Percentiles rank a stretch among this genome's conserved stretches.
phyloP scores from a whole-genome alignment of 2,113 vertebrate genomes.

The Antennarius striatus region DNA sequence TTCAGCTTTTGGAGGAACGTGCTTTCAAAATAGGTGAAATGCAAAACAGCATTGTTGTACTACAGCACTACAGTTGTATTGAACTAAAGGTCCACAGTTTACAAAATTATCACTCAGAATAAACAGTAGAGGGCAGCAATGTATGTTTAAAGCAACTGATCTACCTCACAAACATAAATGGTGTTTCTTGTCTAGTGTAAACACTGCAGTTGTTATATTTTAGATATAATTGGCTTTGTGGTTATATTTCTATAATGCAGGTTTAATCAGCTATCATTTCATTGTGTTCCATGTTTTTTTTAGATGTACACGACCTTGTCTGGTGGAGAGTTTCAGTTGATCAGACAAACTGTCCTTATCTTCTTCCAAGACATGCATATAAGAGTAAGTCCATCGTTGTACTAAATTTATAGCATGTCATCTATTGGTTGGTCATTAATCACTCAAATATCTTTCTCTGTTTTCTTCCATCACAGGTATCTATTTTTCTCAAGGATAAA shows the following conservation, averaged over 20 bases:
- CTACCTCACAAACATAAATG: no score
- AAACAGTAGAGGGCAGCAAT: no score
- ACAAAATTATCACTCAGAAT: no score
- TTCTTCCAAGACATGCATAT: slow-evolving; percentile 99
- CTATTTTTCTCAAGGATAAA: slow-evolving; percentile 97
- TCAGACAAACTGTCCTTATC: slow-evolving; percentile 93
- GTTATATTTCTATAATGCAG: background rate
- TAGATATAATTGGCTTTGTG: no score
- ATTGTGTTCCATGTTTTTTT: slow-evolving; percentile 4
- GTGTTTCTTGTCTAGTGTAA: no score
- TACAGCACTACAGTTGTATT: no score
- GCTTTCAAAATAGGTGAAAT: background rate
- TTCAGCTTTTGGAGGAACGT: background rate
- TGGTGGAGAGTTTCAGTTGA: slow-evolving; percentile 92
- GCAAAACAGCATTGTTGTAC: background rate
- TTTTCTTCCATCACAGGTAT: slow-evolving; percentile 82
- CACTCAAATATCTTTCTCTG: background rate
- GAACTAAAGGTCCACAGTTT: no score
- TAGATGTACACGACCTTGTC: slow-evolving; percentile 84
- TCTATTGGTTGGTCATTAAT: background rate
- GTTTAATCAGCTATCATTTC: background rate
- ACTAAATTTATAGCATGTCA: background rate
- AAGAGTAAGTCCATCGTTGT: slow-evolving; percentile 81
- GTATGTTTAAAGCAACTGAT: no score
- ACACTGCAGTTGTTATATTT: no score